A percentile compares a stretch with the other conserved stretches of the same genome.
Conservation (phyloP, 2,113 vertebrate genomes). For the Larimichthys crocea region DNA sequence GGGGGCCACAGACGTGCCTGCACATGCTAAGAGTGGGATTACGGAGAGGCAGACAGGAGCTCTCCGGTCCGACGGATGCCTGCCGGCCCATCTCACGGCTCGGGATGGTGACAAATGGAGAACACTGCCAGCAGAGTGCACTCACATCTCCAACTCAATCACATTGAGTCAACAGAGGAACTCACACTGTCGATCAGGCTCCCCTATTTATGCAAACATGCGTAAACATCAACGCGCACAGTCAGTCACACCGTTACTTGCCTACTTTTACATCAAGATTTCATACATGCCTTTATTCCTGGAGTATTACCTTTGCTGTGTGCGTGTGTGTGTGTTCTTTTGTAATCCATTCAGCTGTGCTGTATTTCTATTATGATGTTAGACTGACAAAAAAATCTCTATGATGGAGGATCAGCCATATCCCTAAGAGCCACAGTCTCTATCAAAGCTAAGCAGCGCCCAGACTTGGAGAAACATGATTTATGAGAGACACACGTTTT, state of each 20-base stretch:
- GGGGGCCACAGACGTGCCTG: slow-evolving; percentile 83
- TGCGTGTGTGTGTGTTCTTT: too few relatives aligned
- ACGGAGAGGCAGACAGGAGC: slow-evolving; percentile 80
- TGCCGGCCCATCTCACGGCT: slow-evolving; percentile 66
- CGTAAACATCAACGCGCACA: slow-evolving; percentile 28
- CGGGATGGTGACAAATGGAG: slow-evolving; percentile 77
- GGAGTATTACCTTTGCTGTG: slow-evolving; percentile 8
- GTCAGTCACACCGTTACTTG: background rate
- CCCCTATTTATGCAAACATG: slow-evolving; percentile 53
- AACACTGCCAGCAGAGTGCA: slow-evolving; percentile 74
- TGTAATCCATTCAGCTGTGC: slow-evolving; percentile 19
- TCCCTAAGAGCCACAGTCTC: slow-evolving; percentile 45
- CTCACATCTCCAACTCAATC: slow-evolving; percentile 75
- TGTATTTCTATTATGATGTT: slow-evolving; percentile 28
- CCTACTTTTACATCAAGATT: slow-evolving; percentile 25
- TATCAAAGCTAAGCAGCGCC: slow-evolving; percentile 20
- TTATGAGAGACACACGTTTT: slow-evolving; percentile 23
- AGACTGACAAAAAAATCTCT: slow-evolving; percentile 31
- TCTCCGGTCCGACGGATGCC: slow-evolving; percentile 70
- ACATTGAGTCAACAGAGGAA: slow-evolving; percentile 76
- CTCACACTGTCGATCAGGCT: slow-evolving; percentile 47
- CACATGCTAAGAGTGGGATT: slow-evolving; percentile 89
- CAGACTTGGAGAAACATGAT: slow-evolving; percentile 37
- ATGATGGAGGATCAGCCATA: slow-evolving; percentile 45
- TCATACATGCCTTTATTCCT: background rate